These are phyloP conservation scores for Drosophila subquinaria DNA, from an alignment of 2,888 invertebrate species.

Conservation along the genomic window DNA sequence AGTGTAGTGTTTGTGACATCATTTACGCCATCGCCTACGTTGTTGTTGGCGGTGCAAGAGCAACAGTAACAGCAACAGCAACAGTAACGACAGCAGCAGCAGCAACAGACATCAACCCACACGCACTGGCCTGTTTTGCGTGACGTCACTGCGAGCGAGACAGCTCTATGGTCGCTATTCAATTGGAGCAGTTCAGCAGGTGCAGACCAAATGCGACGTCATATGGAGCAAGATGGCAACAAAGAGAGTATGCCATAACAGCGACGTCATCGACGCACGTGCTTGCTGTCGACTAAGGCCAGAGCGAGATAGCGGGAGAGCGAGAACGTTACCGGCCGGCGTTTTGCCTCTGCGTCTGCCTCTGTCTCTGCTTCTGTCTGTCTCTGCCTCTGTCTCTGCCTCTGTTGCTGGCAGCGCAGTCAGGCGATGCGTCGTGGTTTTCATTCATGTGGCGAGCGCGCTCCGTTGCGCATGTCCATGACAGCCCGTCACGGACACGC, in stretches of 20 bases:
- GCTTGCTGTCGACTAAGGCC: constrained; percentile 15
- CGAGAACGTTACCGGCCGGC: constrained; percentile 50
- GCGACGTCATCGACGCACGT: constrained; percentile 77
- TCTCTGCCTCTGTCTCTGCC: not conserved
- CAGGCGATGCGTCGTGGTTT: constrained; percentile 29
- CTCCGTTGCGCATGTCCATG: constrained; percentile 43
- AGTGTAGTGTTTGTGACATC: constrained; percentile 59
- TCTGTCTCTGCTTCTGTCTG: not conserved
- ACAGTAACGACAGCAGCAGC: not conserved
- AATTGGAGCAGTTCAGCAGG: constrained; percentile 31
- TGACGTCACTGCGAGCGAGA: constrained; percentile 63
- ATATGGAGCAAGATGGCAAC: constrained; percentile 40
- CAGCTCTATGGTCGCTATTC: constrained; percentile 1
- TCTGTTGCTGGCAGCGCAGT: constrained; percentile 9
- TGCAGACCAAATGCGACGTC: constrained; percentile 51
- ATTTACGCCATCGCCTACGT: constrained; percentile 14
- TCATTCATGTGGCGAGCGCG: constrained; percentile 43
- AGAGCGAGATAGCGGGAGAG: constrained; percentile 3
- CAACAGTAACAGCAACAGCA: constrained; percentile 3
- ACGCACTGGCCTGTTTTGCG: constrained; percentile 9
- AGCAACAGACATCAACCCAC: constrained; percentile 23
- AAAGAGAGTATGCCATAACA: constrained; percentile 19
- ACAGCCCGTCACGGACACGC: constrained; percentile 46
- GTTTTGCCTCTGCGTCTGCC: constrained; percentile 17
- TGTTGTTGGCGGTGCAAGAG: not conserved